These are phyloP conservation scores for Phycodurus eques DNA, from an alignment of 2,113 vertebrate species.

Conservation along the genomic window DNA sequence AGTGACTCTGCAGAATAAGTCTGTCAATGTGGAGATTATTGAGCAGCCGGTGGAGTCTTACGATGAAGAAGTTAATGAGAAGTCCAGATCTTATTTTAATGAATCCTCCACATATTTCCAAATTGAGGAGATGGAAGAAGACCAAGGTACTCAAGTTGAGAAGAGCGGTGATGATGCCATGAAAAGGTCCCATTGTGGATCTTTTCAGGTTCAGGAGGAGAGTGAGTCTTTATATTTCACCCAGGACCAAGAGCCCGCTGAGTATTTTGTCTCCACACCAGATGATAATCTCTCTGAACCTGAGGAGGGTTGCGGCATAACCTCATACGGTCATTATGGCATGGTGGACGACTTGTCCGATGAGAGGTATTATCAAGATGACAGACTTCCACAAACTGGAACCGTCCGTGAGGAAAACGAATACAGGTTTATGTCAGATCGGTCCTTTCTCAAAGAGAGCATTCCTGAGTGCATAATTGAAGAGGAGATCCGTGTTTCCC, in stretches of 20 bases:
- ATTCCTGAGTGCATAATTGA: slow-evolving; percentile 80
- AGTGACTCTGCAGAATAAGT: slow-evolving; percentile 68
- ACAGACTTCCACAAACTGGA: slow-evolving; percentile 30
- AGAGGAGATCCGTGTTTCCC: slow-evolving; percentile 88
- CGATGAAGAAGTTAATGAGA: slow-evolving; percentile 66
- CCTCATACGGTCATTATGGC: slow-evolving; percentile 82
- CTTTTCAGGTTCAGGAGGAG: slow-evolving; percentile 63
- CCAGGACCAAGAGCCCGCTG: slow-evolving; percentile 74
- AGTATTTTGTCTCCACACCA: slow-evolving; percentile 91
- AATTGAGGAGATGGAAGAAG: slow-evolving; percentile 85
- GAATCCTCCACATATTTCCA: slow-evolving; percentile 76
- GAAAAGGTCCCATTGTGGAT: slow-evolving; percentile 41
- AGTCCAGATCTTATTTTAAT: slow-evolving; percentile 37
- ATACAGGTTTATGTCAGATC: slow-evolving; percentile 44
- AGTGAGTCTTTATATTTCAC: slow-evolving; percentile 58
- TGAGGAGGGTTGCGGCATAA: slow-evolving; percentile 74
- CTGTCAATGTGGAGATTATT: slow-evolving; percentile 87
- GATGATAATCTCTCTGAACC: slow-evolving; percentile 78
- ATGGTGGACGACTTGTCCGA: slow-evolving; percentile 74
- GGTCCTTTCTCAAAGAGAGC: slow-evolving; percentile 46
- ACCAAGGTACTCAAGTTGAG: slow-evolving; percentile 34
- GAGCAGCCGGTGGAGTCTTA: slow-evolving; percentile 79
- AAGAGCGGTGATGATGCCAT: slow-evolving; percentile 37
- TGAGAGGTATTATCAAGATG: slow-evolving; percentile 74
- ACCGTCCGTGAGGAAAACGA: slow-evolving; percentile 58